Evolutionary conservation across 2,888 invertebrate genomes (phyloP), one percentile per base, ranked within the genome.

Genomic region (Lasioglossum lativentre): DNA sequence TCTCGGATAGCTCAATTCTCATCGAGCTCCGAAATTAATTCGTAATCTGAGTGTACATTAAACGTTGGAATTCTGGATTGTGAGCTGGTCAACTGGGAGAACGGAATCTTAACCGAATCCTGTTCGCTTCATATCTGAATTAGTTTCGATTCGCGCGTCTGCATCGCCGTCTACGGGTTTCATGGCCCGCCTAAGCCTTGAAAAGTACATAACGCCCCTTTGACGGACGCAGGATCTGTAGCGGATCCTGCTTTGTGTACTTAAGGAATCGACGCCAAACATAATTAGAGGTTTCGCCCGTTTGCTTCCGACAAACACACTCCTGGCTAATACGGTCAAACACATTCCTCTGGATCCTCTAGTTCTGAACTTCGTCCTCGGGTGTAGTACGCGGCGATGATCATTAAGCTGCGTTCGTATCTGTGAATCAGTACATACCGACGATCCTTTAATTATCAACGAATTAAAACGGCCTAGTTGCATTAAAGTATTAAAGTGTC

Each of bases 241-340:
- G 72, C 86, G 86, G 85, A 90, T 90, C 84, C 80, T 89, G 90
- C 85, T 89, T 87, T 91, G 92, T 94, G 91, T 94, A 90, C 91
- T 90, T 85, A 92, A 92, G 93, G 92, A 94, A 94, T 94, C 92
- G 91, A 92, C 92, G 92, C 91, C 92, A 93, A 94, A 94, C 93
- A 93, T 94, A 94, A 94, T 94, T 93, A 93, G 93, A 93, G 92
- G 93, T 93, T 91, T 91, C 90, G 90, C 86, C 89, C 89, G 93
- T 94, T 94, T 94, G 92, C 91, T 87, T 74, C 81, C 75, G 88
- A 91, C 91, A 94, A 94, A 94, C 92, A 94, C 76, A 82, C 88
- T 86, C 75, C 78, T 80, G 80, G 87, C 85, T 91, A 93, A 93
- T 93, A 92, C 92, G 90, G 85, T 90, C 92, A 90, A 92, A 93